Conservation (phyloP, 2,888 invertebrate species). For the Tuta absoluta region DNA sequence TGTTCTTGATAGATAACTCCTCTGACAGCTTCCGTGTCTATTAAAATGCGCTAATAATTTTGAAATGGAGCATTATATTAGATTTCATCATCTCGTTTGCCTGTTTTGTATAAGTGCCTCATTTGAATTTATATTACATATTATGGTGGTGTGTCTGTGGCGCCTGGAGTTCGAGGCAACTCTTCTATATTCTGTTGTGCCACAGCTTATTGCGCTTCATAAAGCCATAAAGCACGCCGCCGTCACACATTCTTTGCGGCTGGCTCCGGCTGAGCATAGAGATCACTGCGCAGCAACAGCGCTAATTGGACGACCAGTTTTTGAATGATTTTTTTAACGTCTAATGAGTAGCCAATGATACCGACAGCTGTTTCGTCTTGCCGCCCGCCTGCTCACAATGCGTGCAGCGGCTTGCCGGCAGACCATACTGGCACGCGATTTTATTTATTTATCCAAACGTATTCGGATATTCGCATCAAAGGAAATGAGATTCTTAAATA, state of each 20-base stretch:
- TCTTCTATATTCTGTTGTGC: conserved; percentile 44
- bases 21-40: neutral
- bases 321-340: conserved; percentile 54
- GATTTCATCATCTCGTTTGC: neutral
- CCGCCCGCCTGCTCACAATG: conserved; percentile 60
- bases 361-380: conserved; percentile 56
- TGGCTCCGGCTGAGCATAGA: conserved; percentile 37
- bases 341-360: conserved; percentile 57
- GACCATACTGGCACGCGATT: conserved; percentile 48
- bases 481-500: conserved; percentile 9
- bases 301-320: conserved; percentile 58
- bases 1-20: neutral
- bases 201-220: conserved; percentile 56
- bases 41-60: neutral
- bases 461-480: conserved; percentile 5
- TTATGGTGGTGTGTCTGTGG: conserved; percentile 56
- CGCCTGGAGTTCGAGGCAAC: conserved; percentile 44
- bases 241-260: conserved; percentile 56
- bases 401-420: conserved; percentile 48
- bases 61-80: neutral
- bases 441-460: conserved; percentile 19
- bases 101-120: conserved; percentile 50
- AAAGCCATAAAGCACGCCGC: conserved; percentile 53
- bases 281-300: conserved; percentile 53
- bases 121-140: conserved; percentile 69